Conservation (phyloP, 2,888 invertebrate species). For the Caenorhabditis zanzibari region DNA sequence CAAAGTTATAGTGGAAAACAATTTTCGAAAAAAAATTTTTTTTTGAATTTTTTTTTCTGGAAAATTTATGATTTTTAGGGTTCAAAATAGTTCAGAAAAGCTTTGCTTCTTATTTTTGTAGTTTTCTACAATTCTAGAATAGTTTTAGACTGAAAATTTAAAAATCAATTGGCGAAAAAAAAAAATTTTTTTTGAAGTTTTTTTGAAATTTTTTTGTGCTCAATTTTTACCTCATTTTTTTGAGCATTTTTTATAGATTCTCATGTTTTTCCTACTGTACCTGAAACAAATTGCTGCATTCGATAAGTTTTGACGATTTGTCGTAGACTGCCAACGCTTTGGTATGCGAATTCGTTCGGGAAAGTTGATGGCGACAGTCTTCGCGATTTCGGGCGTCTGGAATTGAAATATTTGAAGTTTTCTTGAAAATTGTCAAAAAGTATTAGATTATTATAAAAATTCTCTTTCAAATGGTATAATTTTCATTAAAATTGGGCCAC, state of each 20-base stretch:
- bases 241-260: neutral
- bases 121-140: too few relatives aligned
- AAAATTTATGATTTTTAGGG: too few relatives aligned
- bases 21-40: neutral
- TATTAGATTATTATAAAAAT: neutral
- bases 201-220: neutral
- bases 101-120: too few relatives aligned
- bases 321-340: slow-evolving; percentile 81
- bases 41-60: too few relatives aligned
- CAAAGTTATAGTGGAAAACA: too few relatives aligned
- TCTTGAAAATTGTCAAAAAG: neutral
- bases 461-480: too few relatives aligned
- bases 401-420: neutral
- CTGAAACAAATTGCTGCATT: slow-evolving; percentile 78
- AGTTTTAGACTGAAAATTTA: too few relatives aligned
- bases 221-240: neutral
- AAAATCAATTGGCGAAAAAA: too few relatives aligned
- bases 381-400: slow-evolving; percentile 73
- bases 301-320: slow-evolving; percentile 80
- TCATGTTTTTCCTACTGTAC: slow-evolving; percentile 34
- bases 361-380: slow-evolving; percentile 72
- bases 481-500: too few relatives aligned
- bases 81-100: too few relatives aligned
- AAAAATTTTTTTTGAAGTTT: too few relatives aligned
- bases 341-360: slow-evolving; percentile 78